These are phyloP conservation scores for Caenorhabditis tropicalis DNA, from an alignment of 1,140 invertebrate genomes.

Conservation along the genomic window DNA sequence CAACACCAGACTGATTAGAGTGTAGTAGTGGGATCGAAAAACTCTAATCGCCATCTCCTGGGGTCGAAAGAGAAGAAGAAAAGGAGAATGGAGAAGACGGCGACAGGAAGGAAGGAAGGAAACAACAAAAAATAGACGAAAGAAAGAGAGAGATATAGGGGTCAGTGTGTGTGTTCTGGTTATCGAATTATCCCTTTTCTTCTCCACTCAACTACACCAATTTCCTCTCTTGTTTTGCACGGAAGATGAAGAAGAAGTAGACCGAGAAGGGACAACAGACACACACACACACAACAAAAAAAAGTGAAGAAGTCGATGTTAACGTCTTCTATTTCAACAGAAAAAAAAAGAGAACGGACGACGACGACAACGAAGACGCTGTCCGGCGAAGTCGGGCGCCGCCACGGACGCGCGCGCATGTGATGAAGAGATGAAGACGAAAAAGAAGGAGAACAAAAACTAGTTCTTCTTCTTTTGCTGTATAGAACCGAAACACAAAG, in stretches of 20 bases:
- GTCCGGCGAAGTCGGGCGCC: not conserved
- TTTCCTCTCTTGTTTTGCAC: conserved; percentile 25
- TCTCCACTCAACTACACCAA: not conserved
- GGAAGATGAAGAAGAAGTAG: not conserved
- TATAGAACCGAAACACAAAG: not conserved
- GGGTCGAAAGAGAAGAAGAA: not conserved
- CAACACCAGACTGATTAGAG: not conserved
- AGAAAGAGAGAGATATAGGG: conserved; percentile 4
- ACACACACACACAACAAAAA: not conserved
- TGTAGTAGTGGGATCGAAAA: not conserved
- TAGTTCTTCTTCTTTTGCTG: not conserved
- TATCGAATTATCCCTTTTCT: conserved; percentile 18
- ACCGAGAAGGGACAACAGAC: no score
- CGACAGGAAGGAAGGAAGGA: not conserved
- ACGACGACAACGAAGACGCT: conserved; percentile 5
- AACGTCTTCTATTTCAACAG: not conserved
- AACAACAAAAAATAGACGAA: not conserved
- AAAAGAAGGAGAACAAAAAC: not conserved
- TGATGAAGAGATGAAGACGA: not conserved
- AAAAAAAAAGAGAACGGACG: not conserved
- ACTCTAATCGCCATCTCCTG: not conserved
- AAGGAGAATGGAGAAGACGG: not conserved
- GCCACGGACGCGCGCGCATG: not conserved
- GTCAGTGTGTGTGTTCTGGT: conserved; percentile 17
- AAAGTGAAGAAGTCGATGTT: not conserved